Conservation (phyloP, 2,888 invertebrate genomes). For the Drosophila maculinotata region DNA sequence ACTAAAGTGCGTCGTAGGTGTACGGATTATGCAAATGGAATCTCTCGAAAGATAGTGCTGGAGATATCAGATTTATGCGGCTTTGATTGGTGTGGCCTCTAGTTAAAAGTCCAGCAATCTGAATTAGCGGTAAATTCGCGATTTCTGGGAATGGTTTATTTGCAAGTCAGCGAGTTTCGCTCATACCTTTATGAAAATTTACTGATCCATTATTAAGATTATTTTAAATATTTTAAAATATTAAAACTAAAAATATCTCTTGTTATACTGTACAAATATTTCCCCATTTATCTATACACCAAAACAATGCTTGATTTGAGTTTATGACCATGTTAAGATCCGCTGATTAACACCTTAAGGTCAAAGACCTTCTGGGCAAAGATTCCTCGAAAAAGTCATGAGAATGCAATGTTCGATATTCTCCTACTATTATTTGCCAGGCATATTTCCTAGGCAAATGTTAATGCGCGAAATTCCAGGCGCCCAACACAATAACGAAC, state of each 20-base stretch:
- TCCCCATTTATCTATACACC: too few species aligned
- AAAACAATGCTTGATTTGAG: background rate
- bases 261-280: too few species aligned
- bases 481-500: slow-evolving; percentile 26
- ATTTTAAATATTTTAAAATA: too few species aligned
- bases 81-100: slow-evolving; percentile 1
- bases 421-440: slow-evolving; percentile 21
- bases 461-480: slow-evolving; percentile 75
- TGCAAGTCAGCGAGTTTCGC: too few species aligned
- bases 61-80: background rate
- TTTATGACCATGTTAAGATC: background rate
- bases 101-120: background rate
- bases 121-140: background rate
- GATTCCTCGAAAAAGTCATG: slow-evolving; percentile 27
- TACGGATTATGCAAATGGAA: slow-evolving; percentile 6
- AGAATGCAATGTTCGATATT: slow-evolving; percentile 41
- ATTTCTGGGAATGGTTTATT: background rate
- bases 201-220: too few species aligned
- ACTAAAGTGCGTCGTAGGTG: slow-evolving; percentile 7
- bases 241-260: too few species aligned
- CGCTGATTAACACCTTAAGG: slow-evolving; percentile 59
- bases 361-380: slow-evolving; percentile 44
- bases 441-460: slow-evolving; percentile 56
- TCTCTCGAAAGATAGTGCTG: background rate
- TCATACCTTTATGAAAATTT: too few species aligned